Evolutionary conservation across 2,113 vertebrate species (phyloP), one percentile per base, ranked within the genome.

Genomic region (Motacilla tschutschensis): DNA sequence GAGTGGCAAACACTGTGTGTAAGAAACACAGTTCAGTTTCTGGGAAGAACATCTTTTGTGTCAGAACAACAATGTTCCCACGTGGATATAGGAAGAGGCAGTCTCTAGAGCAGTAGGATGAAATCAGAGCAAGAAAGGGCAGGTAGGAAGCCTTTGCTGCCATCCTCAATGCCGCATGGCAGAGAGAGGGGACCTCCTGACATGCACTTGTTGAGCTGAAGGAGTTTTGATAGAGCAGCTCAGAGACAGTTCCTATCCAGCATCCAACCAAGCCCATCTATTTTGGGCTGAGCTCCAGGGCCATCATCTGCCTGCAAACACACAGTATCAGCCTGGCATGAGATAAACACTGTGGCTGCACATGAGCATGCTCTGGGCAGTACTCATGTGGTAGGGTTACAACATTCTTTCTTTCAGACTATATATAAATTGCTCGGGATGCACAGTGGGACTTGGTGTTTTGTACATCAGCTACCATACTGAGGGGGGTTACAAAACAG

Each of bases 401-500:
- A 76, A 59, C 67, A 46, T 73, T 35, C 55, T 62, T 50, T 83
- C 51, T 62, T 77, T 73, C 19, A 74, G 51, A 76, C 57, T 85
- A 53, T 20, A 44, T 79, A 63, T 67, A 79, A 92, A 67, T 74
- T 88, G 57, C 60, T 79, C 50, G 38, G 72, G 92, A 70, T 85
- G 79, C 67, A 40, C 62, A 73, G 53, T 62, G 77, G 70, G 33
- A 82, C 33, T 91, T 92, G 17, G 57, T 76, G 78, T 83, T 91
- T 85, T 69, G 81, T 54, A 82, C 71, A 90, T 53, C 78, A 67
- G 58, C 67, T 90, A 53, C 83, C 57, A 58, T 65, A 46, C 29
- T 66, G 87, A 77, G 21, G 12, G 77, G 10, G 29, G 36, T 63
- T 82, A 78, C 65, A 74, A 93, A 94, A 94, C 73, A 95, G 89